Evolutionary conservation across 2,113 vertebrate species (phyloP).

Genomic region (Aspidoscelis tigris): DNA sequence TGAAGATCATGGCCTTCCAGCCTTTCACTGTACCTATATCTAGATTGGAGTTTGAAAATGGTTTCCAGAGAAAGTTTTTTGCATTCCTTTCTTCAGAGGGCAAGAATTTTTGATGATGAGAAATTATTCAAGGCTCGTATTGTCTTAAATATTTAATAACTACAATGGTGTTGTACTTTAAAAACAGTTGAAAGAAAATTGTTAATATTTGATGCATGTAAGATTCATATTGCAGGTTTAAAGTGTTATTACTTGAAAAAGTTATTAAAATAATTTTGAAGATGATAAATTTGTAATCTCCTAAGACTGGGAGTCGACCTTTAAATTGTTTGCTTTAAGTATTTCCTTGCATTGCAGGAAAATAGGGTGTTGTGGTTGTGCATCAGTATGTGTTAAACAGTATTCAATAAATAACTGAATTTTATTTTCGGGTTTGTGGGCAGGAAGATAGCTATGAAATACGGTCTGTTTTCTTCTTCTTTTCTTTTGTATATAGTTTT

Average conservation of each 20-base stretch:
- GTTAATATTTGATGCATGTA: conserved; percentile 34
- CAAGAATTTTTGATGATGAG: conserved; percentile 7
- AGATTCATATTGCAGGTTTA: conserved; percentile 15
- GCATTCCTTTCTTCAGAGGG: conserved; percentile 3
- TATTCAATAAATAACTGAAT: conserved; percentile 3
- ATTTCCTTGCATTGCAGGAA: not conserved
- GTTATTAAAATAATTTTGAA: conserved; percentile 9
- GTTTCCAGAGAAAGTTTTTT: not conserved
- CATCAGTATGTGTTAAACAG: not conserved
- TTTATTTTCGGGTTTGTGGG: not conserved
- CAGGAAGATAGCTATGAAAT: not conserved
- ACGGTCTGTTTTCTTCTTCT: not conserved
- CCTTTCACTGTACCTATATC: not conserved
- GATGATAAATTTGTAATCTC: not conserved
- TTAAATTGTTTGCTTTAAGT: not conserved
- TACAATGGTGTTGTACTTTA: conserved; percentile 10
- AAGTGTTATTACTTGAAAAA: conserved; percentile 15
- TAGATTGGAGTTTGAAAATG: not conserved
- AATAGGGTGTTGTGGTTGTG: not conserved
- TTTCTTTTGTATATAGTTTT: not conserved
- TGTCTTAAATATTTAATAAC: conserved; percentile 25
- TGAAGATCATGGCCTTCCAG: not conserved
- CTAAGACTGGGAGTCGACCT: not conserved
- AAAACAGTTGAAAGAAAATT: conserved; percentile 20
- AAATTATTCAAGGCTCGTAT: conserved; percentile 22